phyloP scores from a whole-genome alignment of 2,888 invertebrate species.

The Trachelus troglodyta region DNA sequence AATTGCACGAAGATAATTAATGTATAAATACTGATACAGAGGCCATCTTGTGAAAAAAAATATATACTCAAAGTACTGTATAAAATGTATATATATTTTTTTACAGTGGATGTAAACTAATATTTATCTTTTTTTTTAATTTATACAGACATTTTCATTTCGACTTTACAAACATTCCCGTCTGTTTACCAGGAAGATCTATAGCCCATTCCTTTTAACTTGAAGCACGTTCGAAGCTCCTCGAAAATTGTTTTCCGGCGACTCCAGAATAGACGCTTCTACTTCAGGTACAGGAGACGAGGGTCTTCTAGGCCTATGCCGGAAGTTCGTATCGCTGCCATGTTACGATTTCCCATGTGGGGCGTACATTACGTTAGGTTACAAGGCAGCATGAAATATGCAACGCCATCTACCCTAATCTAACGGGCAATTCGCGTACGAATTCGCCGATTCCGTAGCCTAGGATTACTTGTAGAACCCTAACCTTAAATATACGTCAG shows the following conservation, averaged over 20 bases:
- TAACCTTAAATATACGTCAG: neutral
- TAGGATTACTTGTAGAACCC: neutral
- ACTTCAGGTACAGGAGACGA: neutral
- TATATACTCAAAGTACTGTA: too few species aligned
- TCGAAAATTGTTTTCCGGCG: neutral
- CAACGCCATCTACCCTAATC: constrained; percentile 50
- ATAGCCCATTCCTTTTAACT: neutral
- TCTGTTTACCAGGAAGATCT: neutral
- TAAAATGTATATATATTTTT: neutral
- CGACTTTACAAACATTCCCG: neutral
- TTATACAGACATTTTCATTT: neutral
- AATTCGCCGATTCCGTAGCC: neutral
- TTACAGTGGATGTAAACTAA: too few species aligned
- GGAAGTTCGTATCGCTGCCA: constrained; percentile 30
- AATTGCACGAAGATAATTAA: too few species aligned
- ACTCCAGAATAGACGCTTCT: neutral
- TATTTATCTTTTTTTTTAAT: neutral
- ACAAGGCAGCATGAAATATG: constrained; percentile 59
- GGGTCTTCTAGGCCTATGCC: neutral
- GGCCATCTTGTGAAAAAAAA: too few species aligned
- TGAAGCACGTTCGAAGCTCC: neutral
- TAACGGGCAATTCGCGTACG: neutral
- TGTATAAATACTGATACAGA: too few species aligned
- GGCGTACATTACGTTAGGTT: constrained; percentile 55
- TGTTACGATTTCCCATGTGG: constrained; percentile 62